Evolutionary conservation across 2,113 vertebrate genomes (phyloP), one percentile per base, ranked within the genome.

Genomic region (Corydoras sp.): DNA sequence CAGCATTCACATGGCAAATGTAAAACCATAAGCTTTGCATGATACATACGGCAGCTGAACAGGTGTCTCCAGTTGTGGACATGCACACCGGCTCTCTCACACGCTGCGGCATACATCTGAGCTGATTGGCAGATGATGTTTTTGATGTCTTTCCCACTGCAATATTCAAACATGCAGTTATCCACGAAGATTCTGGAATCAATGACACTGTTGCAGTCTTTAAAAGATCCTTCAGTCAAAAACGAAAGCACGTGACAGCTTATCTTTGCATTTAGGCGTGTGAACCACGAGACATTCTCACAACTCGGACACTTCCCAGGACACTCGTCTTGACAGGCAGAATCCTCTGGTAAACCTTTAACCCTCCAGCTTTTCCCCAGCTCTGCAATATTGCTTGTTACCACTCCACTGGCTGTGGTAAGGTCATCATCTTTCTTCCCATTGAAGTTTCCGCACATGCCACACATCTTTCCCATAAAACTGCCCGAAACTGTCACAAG

Each of bases 361-460:
- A 89, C 84, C 30, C 81, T 85, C 90, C 89, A 92, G 64, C 82
- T 85, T 32, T 84, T 69, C 0, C 79, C 87, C 0, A 92, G 80
- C 0, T 71, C 77, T 5, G 73, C 58, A 14, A 83, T 71, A 0
- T 66, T 68, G 0, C 9, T 0, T 0, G 84, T 76, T 0, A 60
- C 18, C 0, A 3, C 51, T 13, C 88, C 88, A 0, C 71, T 18
- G 0, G 29, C 76, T 77, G 85, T 71, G 18, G 60, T 63, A 15
- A 87, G 79, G 80, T 91, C 90, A 0, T 91, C 87, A 0, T 55
- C 74, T 62, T 76, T 73, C n/a, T 90, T 86, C 10, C 84, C 79
- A 10, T 91, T 89, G 76, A 85, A 90, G 77, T 92, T 87, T 9
- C 89, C 90, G 18, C 89, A 92, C 55, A 91, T 84, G 43, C 86